phyloP scores from a whole-genome alignment of 2,113 vertebrate genomes.

The Dicaeum eximium region DNA sequence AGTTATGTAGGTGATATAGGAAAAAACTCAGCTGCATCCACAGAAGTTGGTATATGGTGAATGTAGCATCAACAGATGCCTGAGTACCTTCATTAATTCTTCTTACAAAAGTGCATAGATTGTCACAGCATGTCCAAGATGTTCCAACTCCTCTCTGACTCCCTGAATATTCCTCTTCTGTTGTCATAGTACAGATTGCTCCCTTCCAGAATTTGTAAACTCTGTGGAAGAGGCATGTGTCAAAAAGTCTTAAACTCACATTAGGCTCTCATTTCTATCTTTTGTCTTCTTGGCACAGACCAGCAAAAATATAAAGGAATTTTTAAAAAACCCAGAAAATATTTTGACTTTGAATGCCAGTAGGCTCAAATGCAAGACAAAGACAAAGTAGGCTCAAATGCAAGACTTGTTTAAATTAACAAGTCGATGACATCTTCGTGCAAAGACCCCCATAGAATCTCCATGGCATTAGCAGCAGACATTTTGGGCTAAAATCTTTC shows the following conservation, averaged over 20 bases:
- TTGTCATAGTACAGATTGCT: background rate
- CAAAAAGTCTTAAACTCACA: background rate
- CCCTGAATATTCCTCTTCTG: background rate
- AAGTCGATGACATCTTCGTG: background rate
- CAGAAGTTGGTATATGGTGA: background rate
- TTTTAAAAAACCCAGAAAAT: background rate
- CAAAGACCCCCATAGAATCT: background rate
- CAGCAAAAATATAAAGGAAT: background rate
- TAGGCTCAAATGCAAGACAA: background rate
- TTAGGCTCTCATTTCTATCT: background rate
- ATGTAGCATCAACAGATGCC: background rate
- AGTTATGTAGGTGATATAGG: background rate
- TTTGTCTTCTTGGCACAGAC: background rate
- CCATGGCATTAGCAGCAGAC: background rate
- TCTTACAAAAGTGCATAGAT: background rate
- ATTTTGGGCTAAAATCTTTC: background rate
- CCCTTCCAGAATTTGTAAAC: background rate
- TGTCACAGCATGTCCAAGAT: background rate
- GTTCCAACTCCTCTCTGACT: background rate
- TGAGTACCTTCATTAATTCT: background rate
- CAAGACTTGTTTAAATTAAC: background rate
- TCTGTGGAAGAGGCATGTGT: background rate
- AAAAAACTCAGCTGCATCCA: background rate
- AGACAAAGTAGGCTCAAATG: background rate
- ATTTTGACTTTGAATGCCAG: background rate